Base-by-base conservation (phyloP, 2,888 invertebrate genomes). In the Philhelius pedissequus region DNA sequence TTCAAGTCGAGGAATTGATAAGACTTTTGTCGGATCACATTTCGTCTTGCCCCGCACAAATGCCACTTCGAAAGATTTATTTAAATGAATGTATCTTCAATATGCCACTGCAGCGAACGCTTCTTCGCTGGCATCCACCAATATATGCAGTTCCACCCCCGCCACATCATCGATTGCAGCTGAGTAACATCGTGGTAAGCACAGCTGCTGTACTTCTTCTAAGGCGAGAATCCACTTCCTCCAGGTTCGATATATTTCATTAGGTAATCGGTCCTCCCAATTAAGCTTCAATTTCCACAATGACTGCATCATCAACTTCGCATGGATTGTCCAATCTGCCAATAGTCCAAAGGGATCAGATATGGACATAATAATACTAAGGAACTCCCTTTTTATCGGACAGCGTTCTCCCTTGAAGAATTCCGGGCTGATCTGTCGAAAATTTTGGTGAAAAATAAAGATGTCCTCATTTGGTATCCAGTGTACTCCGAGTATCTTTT, bases 1-100 rank as follows among this genome's bases (percentile, higher is more conserved):
- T 18, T 77, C 77, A 11, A 78, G 62, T 4, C 71, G 71, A 11
- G 73, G 73, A 15, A 48, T 38, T 2, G 66, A 79, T 15, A 35
- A 45, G 4, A 56, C n/a, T 4, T 64, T 71, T 8, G 18, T 27
- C 11, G 62, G 77, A 1, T 71, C 62, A 18, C 60, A 60, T 20
- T 5, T 15, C 15, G 43, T 50, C 15, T 71, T 78, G 20, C 66
- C 56, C 15, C 13, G n/a, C n/a, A 78, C 18, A 6, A 79, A 50
- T 0, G 74, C 25, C 9, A 18, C 22, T 7, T 27, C 3, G 6
- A 64, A 9, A 2, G 18, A 43, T 15, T 7, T 5, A n/a, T 27
- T 15, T 8, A 30, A 9, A 32, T 22, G 58, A n/a, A 32, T 5
- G 4, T 71, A 25, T 5, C 60, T 45, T 22, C 48, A 78, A 20